These are phyloP conservation scores for Camponotus fellah DNA, from an alignment of 2,888 invertebrate species.

Conservation along the genomic window DNA sequence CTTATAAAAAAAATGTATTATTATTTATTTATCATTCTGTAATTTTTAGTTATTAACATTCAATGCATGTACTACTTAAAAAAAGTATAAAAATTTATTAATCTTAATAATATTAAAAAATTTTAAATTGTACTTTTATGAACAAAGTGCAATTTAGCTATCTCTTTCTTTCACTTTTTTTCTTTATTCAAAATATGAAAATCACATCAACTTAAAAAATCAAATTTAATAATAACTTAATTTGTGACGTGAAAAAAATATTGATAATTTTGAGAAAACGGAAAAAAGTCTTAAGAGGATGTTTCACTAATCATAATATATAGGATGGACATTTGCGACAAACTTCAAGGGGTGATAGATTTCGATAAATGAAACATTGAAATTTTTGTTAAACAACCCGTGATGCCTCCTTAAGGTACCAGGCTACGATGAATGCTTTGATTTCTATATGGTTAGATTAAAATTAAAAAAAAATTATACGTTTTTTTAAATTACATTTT, in stretches of 20 bases:
- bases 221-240: background rate
- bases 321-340: too few relatives aligned
- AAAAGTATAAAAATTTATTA: background rate
- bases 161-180: too few relatives aligned
- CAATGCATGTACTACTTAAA: background rate
- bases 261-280: background rate
- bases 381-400: too few relatives aligned
- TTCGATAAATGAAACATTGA: too few relatives aligned
- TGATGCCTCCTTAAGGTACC: too few relatives aligned
- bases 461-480: too few relatives aligned
- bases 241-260: background rate
- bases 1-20: background rate
- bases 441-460: too few relatives aligned
- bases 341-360: too few relatives aligned
- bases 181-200: background rate
- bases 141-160: background rate
- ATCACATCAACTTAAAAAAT: background rate
- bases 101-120: background rate
- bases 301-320: background rate
- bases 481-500: too few relatives aligned
- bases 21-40: slow-evolving; percentile 1
- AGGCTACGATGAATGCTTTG: too few relatives aligned
- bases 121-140: background rate
- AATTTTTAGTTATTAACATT: background rate
- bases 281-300: background rate